Evolutionary conservation across 2,888 invertebrate genomes (phyloP).

Genomic region (Lochmaea capreae): DNA sequence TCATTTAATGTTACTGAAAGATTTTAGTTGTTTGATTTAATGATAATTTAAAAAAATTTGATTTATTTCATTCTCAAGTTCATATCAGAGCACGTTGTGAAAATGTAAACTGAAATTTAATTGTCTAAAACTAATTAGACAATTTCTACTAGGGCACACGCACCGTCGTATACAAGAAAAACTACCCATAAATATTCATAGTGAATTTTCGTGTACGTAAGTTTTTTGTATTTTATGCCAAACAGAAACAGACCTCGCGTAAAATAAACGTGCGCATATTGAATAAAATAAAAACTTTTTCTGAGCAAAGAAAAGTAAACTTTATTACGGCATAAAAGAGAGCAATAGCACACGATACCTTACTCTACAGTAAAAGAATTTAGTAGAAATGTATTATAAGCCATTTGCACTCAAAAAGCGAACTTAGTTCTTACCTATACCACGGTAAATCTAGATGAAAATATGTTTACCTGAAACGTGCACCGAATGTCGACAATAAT

Average conservation of each 20-base stretch:
- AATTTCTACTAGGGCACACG: no score
- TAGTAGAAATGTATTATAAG: slow-evolving; percentile 50
- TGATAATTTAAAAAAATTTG: no score
- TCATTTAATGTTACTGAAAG: no score
- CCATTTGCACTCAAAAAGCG: slow-evolving; percentile 51
- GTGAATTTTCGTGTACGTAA: slow-evolving; percentile 5
- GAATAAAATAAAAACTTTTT: slow-evolving; percentile 39
- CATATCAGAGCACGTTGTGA: no score
- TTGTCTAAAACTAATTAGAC: no score
- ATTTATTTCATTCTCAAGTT: no score
- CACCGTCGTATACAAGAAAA: background rate
- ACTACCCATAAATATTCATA: slow-evolving; percentile 20
- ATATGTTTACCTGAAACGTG: slow-evolving; percentile 53
- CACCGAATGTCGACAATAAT: slow-evolving; percentile 46
- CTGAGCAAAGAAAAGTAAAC: slow-evolving; percentile 40
- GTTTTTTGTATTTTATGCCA: slow-evolving; percentile 25
- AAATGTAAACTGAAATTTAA: no score
- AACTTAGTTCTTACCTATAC: slow-evolving; percentile 43
- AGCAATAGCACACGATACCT: slow-evolving; percentile 39
- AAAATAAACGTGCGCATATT: slow-evolving; percentile 6
- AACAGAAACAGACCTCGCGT: background rate
- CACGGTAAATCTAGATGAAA: slow-evolving; percentile 51
- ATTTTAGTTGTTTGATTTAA: no score
- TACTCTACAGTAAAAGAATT: slow-evolving; percentile 43
- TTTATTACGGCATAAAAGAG: slow-evolving; percentile 44